Base-by-base conservation (phyloP, 2,113 vertebrate genomes). In the Martes martes region DNA sequence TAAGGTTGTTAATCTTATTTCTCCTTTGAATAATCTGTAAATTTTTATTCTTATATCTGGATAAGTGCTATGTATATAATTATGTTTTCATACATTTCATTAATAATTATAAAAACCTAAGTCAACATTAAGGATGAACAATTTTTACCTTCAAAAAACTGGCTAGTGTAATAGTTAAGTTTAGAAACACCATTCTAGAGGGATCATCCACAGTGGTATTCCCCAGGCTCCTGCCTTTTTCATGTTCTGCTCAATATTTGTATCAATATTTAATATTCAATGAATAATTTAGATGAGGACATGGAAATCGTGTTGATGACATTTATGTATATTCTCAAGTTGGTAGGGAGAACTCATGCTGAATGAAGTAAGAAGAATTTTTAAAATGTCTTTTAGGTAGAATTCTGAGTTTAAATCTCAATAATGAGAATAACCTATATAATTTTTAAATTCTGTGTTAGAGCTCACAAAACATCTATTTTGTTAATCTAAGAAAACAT, bases 221-320 rank as follows among this genome's bases (percentile, higher is more conserved):
- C 28, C 24, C 4, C 33, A 63, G 67, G 21, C 5, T 45, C 10
- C 45, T 78, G 4, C 14, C 24, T 95, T 95, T 94, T 88, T 87
- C 14, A 33, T 97, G 28, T 71, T 79, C 52, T 94, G 7, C 67
- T 63, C 50, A 92, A 69, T 92, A 96, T 95, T 89, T 86, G 11
- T 91, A 94, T 73, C 78, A 83, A 61, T 39, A 61, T 83, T 95
- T 95, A 69, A 79, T 90, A 97, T 63, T 91, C 11, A 82, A 21
- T 78, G 23, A 95, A 95, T 76, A 94, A 96, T 96, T 96, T 71
- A 96, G 16, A 73, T 73, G 45, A 82, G 95, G 42, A 42, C 23
- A 55, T 79, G 45, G 7, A 91, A 91, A 76, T 85, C 18, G 31
- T 74, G 14, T 42, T 94, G 33, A 94, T 78, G 31, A 85, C 4